phyloP scores from a whole-genome alignment of 1,140 invertebrate species.

The Ruditapes philippinarum region DNA sequence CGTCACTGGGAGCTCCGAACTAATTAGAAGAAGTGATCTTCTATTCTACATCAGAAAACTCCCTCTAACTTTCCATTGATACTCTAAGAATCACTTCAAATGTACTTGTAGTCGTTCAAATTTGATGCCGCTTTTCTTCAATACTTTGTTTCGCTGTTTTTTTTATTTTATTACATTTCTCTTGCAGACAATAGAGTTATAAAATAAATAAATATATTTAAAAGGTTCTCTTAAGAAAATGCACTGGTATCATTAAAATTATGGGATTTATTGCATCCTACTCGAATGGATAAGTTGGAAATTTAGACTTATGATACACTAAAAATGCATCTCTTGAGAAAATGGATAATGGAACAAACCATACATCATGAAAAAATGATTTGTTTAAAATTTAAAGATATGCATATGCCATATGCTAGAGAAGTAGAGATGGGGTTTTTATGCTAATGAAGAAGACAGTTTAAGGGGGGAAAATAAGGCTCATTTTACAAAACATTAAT shows the following conservation, averaged over 20 bases:
- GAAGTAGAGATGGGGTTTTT: no score
- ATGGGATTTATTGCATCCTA: not conserved
- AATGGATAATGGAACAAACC: no score
- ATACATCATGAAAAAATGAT: no score
- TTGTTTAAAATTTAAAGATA: no score
- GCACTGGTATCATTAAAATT: conserved; percentile 15
- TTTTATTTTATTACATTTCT: conserved; percentile 6
- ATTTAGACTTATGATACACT: no score
- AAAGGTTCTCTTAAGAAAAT: not conserved
- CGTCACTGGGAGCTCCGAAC: conserved; percentile 54
- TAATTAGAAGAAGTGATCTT: conserved; percentile 63
- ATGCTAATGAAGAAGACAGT: no score
- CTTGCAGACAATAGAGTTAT: conserved; percentile 22
- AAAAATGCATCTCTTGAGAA: no score
- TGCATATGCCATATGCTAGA: no score
- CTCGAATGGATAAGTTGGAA: no score
- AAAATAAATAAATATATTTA: not conserved
- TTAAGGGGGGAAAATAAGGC: no score
- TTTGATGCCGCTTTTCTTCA: conserved; percentile 19
- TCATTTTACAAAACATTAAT: no score
- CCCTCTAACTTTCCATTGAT: conserved; percentile 28
- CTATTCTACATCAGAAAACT: conserved; percentile 54
- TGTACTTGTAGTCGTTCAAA: conserved; percentile 1
- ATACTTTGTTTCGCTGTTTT: conserved; percentile 8
- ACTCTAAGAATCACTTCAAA: conserved; percentile 38